Evolutionary conservation across 2,113 vertebrate species (phyloP), one percentile per base, ranked within the genome.

Genomic region (Chamaea fasciata): DNA sequence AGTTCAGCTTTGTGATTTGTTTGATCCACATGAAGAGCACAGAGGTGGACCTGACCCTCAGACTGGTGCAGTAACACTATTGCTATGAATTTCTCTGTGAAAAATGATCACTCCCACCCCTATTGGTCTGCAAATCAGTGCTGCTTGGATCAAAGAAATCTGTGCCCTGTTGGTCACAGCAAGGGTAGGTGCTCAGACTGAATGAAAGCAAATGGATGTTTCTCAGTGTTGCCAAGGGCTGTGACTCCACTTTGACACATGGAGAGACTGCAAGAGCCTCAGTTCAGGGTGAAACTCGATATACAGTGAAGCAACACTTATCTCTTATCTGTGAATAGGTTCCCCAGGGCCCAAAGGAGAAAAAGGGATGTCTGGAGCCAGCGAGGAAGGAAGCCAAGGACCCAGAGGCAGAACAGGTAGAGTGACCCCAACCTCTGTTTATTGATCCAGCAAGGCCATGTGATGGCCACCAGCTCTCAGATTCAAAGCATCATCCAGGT

Each of bases 321-420:
- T 7, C 23, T 90, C 20, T 88, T 50, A 2, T 44, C 41, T 74
- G 49, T 67, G 15, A 39, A 49, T 35, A 98, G 98, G 96, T 47
- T 94, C 71, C 15, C 97, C 97, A 17, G 95, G 96, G 60, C 95
- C 80, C 63, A 88, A 96, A 50, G 89, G 97, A 62, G 97, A 91
- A 79, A 97, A 71, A 9, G 97, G 95, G 11, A 96, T 71, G 74
- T 30, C 82, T 67, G 93, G 95, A 83, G 46, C 26, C 31, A 82
- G 11, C 8, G 71, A 89, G 23, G 96, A 93, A 52, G 93, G 94
- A 11, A 62, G 78, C 28, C 92, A 92, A 39, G 96, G 97, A 73
- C 90, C 95, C n/a, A 85, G 62, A 46, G 96, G 96, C 28, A 94
- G 53, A 88, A 62, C 94, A 96, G 97, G 98, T 98, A 92, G 10